Percentiles rank a stretch among this genome's conserved stretches.
Conservation (phyloP, 2,888 invertebrate genomes). For the Malacosoma neustria region DNA sequence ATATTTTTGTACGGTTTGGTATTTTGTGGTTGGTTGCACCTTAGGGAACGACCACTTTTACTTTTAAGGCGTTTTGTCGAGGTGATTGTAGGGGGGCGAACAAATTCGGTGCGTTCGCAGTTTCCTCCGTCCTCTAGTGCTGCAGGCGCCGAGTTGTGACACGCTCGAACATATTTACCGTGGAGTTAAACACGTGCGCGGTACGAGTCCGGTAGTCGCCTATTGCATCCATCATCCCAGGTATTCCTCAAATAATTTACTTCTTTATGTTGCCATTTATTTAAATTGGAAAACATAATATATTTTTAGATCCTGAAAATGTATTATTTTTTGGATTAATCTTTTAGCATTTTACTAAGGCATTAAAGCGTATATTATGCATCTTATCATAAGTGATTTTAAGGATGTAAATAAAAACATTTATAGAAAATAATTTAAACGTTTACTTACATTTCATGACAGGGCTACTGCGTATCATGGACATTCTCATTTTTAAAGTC, state of each 20-base stretch:
- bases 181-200: conserved; percentile 26
- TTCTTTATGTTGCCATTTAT: background rate
- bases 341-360: background rate
- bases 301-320: too few relatives aligned
- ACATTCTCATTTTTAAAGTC: too few relatives aligned
- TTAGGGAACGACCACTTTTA: conserved; percentile 65
- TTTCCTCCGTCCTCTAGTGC: conserved; percentile 31
- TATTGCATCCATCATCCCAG: background rate
- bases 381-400: background rate
- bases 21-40: conserved; percentile 45
- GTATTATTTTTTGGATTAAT: too few relatives aligned
- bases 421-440: too few relatives aligned
- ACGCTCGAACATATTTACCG: conserved; percentile 27
- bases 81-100: conserved; percentile 40
- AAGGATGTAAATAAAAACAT: background rate
- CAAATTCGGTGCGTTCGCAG: conserved; percentile 29
- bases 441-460: too few relatives aligned
- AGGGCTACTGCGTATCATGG: too few relatives aligned
- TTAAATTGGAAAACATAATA: background rate
- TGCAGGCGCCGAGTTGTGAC: conserved; percentile 30
- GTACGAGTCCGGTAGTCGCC: conserved; percentile 4
- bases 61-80: conserved; percentile 45
- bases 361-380: background rate
- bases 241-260: background rate
- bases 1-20: too few relatives aligned